A percentile compares a stretch with the other conserved stretches of the same genome.
Evolutionary conservation across 2,797 vertebrate species (phyloP).

Genomic region (Lithobates pipiens): DNA sequence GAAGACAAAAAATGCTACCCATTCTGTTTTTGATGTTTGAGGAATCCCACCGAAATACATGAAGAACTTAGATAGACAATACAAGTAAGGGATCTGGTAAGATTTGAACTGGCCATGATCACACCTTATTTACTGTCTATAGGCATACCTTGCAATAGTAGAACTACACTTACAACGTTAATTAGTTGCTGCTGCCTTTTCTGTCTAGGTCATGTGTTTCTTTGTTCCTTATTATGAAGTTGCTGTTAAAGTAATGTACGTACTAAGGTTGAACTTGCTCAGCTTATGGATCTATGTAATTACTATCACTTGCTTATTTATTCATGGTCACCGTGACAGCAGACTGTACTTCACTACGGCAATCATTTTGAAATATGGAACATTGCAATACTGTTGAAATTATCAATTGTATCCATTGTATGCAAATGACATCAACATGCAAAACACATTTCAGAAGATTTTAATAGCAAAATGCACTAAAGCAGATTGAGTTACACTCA

Average conservation of each 20-base stretch:
- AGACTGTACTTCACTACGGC: not conserved
- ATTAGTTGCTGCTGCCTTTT: too few relatives aligned
- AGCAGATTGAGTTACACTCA: conserved; percentile 44
- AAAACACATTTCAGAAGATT: conserved; percentile 40
- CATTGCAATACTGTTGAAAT: not conserved
- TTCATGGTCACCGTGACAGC: conserved; percentile 3
- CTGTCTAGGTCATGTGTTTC: too few relatives aligned
- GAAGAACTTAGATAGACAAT: too few relatives aligned
- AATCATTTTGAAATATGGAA: conserved; percentile 38
- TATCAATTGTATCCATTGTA: conserved; percentile 18
- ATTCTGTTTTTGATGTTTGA: too few relatives aligned
- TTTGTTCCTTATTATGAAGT: too few relatives aligned
- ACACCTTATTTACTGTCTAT: too few relatives aligned
- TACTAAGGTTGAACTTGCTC: not conserved
- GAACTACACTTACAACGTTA: too few relatives aligned
- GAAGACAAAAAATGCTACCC: too few relatives aligned
- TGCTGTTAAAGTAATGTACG: not conserved
- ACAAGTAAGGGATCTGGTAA: too few relatives aligned
- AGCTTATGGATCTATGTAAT: not conserved
- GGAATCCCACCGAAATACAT: too few relatives aligned
- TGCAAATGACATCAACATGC: conserved; percentile 42
- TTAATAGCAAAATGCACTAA: conserved; percentile 51
- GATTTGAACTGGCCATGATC: too few relatives aligned
- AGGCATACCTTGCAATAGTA: too few relatives aligned
- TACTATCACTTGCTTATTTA: not conserved